Evolutionary conservation across 2,113 vertebrate species (phyloP), one percentile per base, ranked within the genome.

Genomic region (Phaethornis superciliosus): DNA sequence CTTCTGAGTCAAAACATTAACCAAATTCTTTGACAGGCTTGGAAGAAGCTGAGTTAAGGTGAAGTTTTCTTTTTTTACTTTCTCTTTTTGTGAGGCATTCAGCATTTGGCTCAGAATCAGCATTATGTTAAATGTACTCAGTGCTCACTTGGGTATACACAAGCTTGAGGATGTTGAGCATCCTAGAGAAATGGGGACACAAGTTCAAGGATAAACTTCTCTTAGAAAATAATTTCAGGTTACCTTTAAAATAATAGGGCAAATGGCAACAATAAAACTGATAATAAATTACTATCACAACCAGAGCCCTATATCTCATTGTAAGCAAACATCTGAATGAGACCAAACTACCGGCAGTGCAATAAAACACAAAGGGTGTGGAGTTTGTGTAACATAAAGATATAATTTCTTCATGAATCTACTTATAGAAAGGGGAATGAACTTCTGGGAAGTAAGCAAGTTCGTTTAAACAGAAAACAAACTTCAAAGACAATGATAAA

Each of bases 341-440:
- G 71, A 88, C 68, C 65, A 80, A 96, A 95, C 90, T 91, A 92
- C 88, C 3, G 12, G 86, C 26, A 88, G 58, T 15, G 37, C 83
- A 90, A 68, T 86, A 90, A 93, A 96, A 93, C 79, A 93, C 60
- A 51, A 67, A 87, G 92, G 93, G 70, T 92, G 76, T 95, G 94
- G 94, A 93, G 86, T 93, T 86, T 89, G 86, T 92, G 79, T 54
- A 90, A 94, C 68, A 90, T 42, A 28, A 86, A 86, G 62, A 80
- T 77, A 51, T 80, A 68, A 90, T 91, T 96, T 96, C 94, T 94
- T 94, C 74, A 62, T 64, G 28, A 88, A 84, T 69, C 91, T 90
- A 90, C 95, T 95, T 93, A 91, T 6, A 97, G 96, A 97, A 97
- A 97, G 97, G 95, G 95, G 95, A 97, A 97, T 95, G 49, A 47